Evolutionary conservation across 1,140 invertebrate species (phyloP), one percentile per base, ranked within the genome.

Genomic region (Trissolcus basalis): DNA sequence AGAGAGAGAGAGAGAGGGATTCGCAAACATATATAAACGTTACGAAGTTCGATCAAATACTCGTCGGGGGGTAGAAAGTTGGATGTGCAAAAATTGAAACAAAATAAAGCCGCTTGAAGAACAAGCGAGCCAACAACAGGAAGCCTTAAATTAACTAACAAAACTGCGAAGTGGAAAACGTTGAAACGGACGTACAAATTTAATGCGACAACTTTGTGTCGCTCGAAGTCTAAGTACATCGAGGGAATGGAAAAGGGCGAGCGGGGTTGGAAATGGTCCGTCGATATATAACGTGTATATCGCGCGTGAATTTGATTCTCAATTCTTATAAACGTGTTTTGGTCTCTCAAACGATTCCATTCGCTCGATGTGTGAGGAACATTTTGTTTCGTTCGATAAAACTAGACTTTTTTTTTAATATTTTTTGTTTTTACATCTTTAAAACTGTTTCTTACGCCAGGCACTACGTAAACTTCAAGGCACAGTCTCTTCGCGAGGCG

Each of bases 381-480:
- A 75, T 64, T 58, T 64, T 48, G 53, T 59, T 73, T 73, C 56
- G 49, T 64, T 75, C 43, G 33, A 69, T 69, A 69, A 64, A 69
- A 75, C 48, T 56, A 51, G 68, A 53, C 53, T 58, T 45, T 64
- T 68, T n/a, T n/a, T n/a, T n/a, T n/a, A n/a, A n/a, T n/a, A n/a
- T n/a, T n/a, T n/a, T 27, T 27, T 27, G 19, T 27, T 27, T 27
- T 27, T 27, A 27, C 19, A 27, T 27, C 19, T 27, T 27, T 27
- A 27, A 64, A 75, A 75, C 39, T 68, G 64, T 45, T 59, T 64
- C 41, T 69, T 36, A 58, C 19, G 53, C 51, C 72, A 75, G 59
- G 64, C 72, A 69, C 72, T 69, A 75, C 59, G 64, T 75, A 64
- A 63, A 70, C 58, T 70, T 76, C 65, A 76, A 76, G 65, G 73